phyloP scores from a whole-genome alignment of 2,797 vertebrate species.

The Microctenopoma stevenorrisi region DNA sequence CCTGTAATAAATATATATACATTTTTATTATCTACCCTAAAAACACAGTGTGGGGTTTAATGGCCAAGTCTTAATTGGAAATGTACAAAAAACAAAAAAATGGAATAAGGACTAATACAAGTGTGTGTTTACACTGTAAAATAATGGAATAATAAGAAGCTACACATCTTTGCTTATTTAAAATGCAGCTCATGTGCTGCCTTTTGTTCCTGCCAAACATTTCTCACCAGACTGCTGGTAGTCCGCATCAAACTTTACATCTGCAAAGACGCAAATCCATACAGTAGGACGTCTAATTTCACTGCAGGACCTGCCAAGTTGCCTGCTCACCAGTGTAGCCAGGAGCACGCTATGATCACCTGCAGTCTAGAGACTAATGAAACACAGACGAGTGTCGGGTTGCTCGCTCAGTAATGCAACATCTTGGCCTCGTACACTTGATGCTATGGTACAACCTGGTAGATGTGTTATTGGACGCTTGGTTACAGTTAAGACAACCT shows the following conservation, averaged over 20 bases:
- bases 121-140: neutral
- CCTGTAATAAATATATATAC: conserved; percentile 4
- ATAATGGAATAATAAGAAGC: neutral
- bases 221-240: conserved; percentile 11
- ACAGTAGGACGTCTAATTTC: conserved; percentile 30
- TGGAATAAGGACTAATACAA: neutral
- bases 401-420: conserved; percentile 24
- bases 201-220: conserved; percentile 28
- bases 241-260: conserved; percentile 35
- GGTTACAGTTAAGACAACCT: conserved; percentile 26
- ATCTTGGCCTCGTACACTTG: conserved; percentile 4
- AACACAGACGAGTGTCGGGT: conserved; percentile 41
- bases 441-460: conserved; percentile 15
- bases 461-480: conserved; percentile 40
- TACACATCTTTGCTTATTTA: conserved; percentile 3
- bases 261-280: conserved; percentile 42
- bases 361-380: conserved; percentile 37
- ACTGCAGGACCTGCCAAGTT: conserved; percentile 24
- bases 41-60: conserved; percentile 6
- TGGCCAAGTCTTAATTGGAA: neutral
- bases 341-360: conserved; percentile 42
- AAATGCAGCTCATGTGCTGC: conserved; percentile 1
- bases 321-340: conserved; percentile 26
- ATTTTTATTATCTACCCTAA: neutral
- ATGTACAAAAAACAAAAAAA: too few species aligned